Percentiles rank a stretch among this genome's conserved stretches.
Conservation (phyloP, 2,797 vertebrate species). For the Pangasius djambal region DNA sequence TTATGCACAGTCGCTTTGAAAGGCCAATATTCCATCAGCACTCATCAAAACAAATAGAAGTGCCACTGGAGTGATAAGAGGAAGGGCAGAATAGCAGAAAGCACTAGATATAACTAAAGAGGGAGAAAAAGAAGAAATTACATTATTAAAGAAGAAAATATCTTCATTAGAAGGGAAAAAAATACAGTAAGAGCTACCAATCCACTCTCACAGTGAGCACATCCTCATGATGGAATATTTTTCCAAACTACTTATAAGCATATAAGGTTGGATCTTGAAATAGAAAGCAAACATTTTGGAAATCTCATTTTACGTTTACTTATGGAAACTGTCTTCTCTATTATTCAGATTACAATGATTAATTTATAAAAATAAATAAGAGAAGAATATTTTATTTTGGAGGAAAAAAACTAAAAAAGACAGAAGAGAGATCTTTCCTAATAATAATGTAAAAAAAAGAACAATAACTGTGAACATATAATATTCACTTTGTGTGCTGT, state of each 20-base stretch:
- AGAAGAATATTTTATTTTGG: too few species aligned
- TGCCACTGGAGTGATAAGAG: constrained; percentile 27
- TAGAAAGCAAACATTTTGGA: too few species aligned
- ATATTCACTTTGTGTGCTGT: constrained; percentile 71
- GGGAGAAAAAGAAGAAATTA: constrained; percentile 36
- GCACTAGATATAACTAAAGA: constrained; percentile 59
- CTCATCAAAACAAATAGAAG: constrained; percentile 52
- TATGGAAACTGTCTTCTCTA: too few species aligned
- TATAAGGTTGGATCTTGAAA: constrained; percentile 33
- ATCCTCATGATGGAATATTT: not conserved
- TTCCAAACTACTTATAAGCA: constrained; percentile 34
- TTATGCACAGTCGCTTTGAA: constrained; percentile 37
- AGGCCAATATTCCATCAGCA: constrained; percentile 48
- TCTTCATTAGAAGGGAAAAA: constrained; percentile 34
- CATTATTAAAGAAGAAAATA: constrained; percentile 50
- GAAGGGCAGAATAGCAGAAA: constrained; percentile 60
- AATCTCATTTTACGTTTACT: too few species aligned
- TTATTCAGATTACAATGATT: too few species aligned
- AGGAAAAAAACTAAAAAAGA: too few species aligned
- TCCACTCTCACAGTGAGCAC: not conserved
- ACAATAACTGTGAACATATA: constrained; percentile 38
- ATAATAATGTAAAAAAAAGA: too few species aligned
- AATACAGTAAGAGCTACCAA: constrained; percentile 12
- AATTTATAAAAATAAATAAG: too few species aligned
- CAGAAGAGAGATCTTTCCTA: too few species aligned